These are phyloP conservation scores for Sphaeramia orbicularis DNA, from an alignment of 2,797 vertebrate genomes.

Conservation along the genomic window DNA sequence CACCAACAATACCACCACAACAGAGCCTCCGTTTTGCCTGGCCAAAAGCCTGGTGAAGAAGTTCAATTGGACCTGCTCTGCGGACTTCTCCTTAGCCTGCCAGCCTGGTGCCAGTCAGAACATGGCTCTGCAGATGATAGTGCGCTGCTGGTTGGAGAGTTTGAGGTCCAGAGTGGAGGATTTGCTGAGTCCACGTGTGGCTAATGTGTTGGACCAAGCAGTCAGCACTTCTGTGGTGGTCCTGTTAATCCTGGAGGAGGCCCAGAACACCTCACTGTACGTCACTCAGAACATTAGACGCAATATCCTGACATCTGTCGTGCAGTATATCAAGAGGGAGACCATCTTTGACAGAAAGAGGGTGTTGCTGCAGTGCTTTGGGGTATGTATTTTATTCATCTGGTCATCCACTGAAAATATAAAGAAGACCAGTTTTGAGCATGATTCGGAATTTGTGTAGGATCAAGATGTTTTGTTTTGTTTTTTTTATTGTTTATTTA, in stretches of 20 bases:
- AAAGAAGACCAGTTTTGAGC: too few relatives aligned
- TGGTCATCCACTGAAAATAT: not conserved
- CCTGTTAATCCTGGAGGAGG: constrained; percentile 82
- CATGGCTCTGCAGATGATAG: constrained; percentile 68
- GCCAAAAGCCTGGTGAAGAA: constrained; percentile 65
- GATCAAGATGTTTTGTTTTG: too few relatives aligned
- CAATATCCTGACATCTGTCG: constrained; percentile 72
- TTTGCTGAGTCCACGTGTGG: constrained; percentile 65
- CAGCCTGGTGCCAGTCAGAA: constrained; percentile 65
- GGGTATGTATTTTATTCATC: constrained; percentile 70
- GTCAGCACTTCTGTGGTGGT: constrained; percentile 76
- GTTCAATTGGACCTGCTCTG: constrained; percentile 84
- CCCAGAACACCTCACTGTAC: constrained; percentile 70
- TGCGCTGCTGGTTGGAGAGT: constrained; percentile 80
- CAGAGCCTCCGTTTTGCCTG: constrained; percentile 60
- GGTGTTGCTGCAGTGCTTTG: constrained; percentile 87
- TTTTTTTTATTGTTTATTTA: too few relatives aligned
- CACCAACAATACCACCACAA: constrained; percentile 21
- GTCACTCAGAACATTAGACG: constrained; percentile 76
- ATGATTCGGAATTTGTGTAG: too few relatives aligned
- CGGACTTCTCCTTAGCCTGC: constrained; percentile 76
- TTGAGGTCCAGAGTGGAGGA: constrained; percentile 63
- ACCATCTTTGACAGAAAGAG: constrained; percentile 76
- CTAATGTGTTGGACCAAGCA: constrained; percentile 66
- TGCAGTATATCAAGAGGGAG: constrained; percentile 75